A percentile compares a stretch with the other conserved stretches of the same genome.
Evolutionary conservation across 2,113 vertebrate genomes (phyloP).

Genomic region (Anhinga anhinga): DNA sequence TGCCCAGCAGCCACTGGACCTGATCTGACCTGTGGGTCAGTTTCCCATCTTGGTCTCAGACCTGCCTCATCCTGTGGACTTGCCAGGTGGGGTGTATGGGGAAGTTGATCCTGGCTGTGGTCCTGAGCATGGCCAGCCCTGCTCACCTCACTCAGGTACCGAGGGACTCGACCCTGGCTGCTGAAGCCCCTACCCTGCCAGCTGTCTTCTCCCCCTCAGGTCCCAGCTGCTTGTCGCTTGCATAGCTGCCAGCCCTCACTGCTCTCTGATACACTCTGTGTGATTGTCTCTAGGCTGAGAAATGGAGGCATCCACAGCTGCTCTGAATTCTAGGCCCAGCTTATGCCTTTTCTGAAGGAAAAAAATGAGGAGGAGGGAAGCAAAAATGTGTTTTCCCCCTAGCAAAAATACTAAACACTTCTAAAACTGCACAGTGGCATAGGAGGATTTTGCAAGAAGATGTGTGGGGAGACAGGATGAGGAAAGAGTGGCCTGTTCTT

Average conservation of each 20-base stretch:
- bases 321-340: background rate
- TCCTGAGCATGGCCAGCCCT: background rate
- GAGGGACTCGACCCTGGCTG: background rate
- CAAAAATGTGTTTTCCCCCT: background rate
- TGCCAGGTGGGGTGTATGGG: accelerated
- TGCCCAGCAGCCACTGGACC: background rate
- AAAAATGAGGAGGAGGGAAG: background rate
- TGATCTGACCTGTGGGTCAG: no score
- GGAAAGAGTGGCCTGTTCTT: background rate
- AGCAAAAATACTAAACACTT: background rate
- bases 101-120: background rate
- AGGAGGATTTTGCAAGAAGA: background rate
- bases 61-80: accelerated
- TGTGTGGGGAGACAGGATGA: background rate
- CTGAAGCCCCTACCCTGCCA: background rate
- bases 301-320: background rate
- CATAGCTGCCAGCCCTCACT: accelerated
- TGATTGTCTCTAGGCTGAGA: background rate
- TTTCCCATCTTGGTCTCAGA: background rate
- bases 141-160: accelerated
- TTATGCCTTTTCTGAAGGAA: background rate
- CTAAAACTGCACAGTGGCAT: background rate
- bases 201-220: no score
- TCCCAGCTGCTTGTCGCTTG: no score
- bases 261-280: background rate